phyloP scores from a whole-genome alignment of 2,888 invertebrate species.

The Dorcus hopei region DNA sequence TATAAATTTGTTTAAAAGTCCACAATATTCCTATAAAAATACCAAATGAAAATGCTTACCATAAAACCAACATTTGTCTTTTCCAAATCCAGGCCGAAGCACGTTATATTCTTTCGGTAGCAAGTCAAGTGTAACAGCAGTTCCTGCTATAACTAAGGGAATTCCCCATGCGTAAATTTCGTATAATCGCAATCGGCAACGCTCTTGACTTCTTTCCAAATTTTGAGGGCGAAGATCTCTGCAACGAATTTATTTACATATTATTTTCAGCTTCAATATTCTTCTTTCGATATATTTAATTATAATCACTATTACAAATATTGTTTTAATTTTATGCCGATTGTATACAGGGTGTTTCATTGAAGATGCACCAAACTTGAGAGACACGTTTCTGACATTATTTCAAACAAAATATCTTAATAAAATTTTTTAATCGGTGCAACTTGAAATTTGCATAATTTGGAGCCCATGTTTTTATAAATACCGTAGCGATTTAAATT shows the following conservation, averaged over 20 bases:
- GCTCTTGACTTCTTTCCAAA: constrained; percentile 81
- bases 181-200: constrained; percentile 74
- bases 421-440: no score
- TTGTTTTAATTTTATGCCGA: constrained; percentile 1
- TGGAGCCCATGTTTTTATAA: no score
- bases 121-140: constrained; percentile 71
- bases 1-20: no score
- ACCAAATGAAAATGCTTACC: constrained; percentile 51
- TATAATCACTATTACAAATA: neutral
- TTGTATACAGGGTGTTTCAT: no score
- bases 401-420: no score
- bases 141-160: constrained; percentile 71
- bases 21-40: neutral
- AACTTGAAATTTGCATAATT: no score
- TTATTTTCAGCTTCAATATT: neutral
- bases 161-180: constrained; percentile 84
- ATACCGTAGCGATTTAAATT: no score
- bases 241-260: constrained; percentile 35
- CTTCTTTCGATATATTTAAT: neutral
- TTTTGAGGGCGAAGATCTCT: constrained; percentile 82
- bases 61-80: constrained; percentile 79
- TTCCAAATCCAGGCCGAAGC: constrained; percentile 76
- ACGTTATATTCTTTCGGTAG: constrained; percentile 60
- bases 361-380: no score
- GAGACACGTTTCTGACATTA: no score